These are phyloP conservation scores for Sycophaga agraensis DNA, from an alignment of 1,140 invertebrate genomes.

Conservation along the genomic window DNA sequence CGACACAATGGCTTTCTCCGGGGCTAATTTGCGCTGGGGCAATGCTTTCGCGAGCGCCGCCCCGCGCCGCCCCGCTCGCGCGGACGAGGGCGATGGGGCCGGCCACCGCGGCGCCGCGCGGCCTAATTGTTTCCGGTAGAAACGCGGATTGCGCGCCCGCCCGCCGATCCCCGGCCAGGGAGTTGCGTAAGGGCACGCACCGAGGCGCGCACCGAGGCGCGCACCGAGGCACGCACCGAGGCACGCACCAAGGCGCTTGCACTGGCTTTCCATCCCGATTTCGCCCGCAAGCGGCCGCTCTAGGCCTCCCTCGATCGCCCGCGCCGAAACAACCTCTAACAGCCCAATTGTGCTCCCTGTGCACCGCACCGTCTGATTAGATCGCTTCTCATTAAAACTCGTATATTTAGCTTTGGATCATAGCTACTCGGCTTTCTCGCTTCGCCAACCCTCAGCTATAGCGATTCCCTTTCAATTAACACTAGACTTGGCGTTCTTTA, in stretches of 20 bases:
- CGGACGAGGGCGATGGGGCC: not conserved
- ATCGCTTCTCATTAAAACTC: too few species aligned
- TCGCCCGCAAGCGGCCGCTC: not conserved
- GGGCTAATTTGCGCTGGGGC: too few species aligned
- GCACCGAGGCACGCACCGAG: too few species aligned
- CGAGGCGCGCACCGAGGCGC: not conserved
- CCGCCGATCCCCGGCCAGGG: not conserved
- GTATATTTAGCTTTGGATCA: too few species aligned
- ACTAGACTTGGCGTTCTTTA: too few species aligned
- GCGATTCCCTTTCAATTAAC: too few species aligned
- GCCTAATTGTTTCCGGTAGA: slow-evolving; percentile 23
- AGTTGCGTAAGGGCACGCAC: too few species aligned
- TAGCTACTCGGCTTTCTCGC: too few species aligned
- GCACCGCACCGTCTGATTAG: not conserved
- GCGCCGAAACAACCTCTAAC: too few species aligned
- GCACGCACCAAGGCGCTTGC: too few species aligned
- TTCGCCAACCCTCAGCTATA: too few species aligned
- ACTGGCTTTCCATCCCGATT: not conserved
- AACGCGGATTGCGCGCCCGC: slow-evolving; percentile 4
- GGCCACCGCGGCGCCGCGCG: too few species aligned
- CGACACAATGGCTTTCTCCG: not conserved
- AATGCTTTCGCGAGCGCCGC: not conserved
- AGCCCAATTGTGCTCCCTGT: not conserved
- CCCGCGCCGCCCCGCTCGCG: not conserved
- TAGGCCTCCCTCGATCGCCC: not conserved